Conservation (phyloP, 2,113 vertebrate genomes). For the Diglossa brunneiventris region DNA sequence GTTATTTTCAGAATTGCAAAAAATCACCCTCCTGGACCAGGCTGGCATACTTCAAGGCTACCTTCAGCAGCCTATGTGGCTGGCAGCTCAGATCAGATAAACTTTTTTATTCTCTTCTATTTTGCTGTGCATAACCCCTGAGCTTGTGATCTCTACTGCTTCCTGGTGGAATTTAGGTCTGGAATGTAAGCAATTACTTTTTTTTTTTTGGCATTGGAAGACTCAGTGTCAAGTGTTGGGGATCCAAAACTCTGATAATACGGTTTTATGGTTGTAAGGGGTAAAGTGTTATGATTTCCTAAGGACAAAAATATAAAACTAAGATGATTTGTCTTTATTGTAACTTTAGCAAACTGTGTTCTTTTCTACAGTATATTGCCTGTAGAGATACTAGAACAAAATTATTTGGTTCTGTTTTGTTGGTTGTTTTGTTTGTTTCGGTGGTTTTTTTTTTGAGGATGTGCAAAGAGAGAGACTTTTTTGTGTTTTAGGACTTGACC, state of each 20-base stretch:
- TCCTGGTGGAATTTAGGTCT: background rate
- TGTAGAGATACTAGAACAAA: background rate
- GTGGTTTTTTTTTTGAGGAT: background rate
- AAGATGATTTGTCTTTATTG: background rate
- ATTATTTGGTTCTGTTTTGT: background rate
- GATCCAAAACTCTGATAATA: background rate
- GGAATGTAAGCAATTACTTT: background rate
- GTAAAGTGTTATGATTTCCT: background rate
- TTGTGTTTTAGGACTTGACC: background rate
- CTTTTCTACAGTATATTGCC: background rate
- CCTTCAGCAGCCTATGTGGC: background rate
- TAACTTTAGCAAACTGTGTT: background rate
- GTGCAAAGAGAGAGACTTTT: rapidly evolving
- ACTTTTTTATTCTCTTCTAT: background rate
- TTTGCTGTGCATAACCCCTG: background rate
- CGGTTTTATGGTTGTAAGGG: rapidly evolving
- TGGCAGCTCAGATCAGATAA: background rate
- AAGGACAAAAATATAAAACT: background rate
- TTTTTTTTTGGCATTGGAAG: background rate
- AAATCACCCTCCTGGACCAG: background rate
- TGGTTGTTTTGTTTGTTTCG: background rate
- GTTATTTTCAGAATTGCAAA: background rate
- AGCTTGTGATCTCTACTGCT: background rate
- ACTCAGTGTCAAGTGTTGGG: background rate
- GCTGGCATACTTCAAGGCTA: background rate